phyloP scores from a whole-genome alignment of 2,888 invertebrate genomes.

The Pogonocherus hispidulus region DNA sequence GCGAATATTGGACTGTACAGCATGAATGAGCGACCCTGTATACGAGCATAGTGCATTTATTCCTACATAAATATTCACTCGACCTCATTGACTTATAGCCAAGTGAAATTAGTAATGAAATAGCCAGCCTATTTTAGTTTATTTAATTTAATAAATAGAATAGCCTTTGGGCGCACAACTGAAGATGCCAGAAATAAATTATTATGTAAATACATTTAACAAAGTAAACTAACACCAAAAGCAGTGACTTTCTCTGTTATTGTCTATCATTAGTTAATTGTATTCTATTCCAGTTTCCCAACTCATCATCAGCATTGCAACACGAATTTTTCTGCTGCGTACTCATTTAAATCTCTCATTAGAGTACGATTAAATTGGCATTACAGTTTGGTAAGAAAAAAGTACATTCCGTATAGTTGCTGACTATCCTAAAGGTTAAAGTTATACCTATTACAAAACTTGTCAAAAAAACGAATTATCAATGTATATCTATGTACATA shows the following conservation, averaged over 20 bases:
- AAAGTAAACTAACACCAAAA: slow-evolving; percentile 40
- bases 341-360: slow-evolving; percentile 3
- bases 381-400: background rate
- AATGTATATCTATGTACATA: no score
- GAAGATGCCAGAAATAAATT: slow-evolving; percentile 5
- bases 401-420: no score
- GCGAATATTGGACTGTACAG: no score
- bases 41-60: no score
- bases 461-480: no score
- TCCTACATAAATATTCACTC: no score
- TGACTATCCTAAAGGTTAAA: no score
- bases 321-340: slow-evolving; percentile 10
- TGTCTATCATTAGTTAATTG: slow-evolving; percentile 43
- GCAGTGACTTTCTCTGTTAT: slow-evolving; percentile 46
- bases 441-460: no score
- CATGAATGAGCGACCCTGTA: no score
- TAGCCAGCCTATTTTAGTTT: no score
- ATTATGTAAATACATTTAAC: slow-evolving; percentile 40
- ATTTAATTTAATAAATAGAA: background rate
- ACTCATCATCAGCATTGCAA: slow-evolving; percentile 34
- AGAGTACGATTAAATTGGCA: background rate
- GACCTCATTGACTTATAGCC: no score
- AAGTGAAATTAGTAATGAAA: no score
- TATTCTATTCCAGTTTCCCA: slow-evolving; percentile 40
- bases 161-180: slow-evolving; percentile 10